These are phyloP conservation scores for Agriopis marginaria DNA, from an alignment of 2,888 invertebrate genomes.

Conservation along the genomic window DNA sequence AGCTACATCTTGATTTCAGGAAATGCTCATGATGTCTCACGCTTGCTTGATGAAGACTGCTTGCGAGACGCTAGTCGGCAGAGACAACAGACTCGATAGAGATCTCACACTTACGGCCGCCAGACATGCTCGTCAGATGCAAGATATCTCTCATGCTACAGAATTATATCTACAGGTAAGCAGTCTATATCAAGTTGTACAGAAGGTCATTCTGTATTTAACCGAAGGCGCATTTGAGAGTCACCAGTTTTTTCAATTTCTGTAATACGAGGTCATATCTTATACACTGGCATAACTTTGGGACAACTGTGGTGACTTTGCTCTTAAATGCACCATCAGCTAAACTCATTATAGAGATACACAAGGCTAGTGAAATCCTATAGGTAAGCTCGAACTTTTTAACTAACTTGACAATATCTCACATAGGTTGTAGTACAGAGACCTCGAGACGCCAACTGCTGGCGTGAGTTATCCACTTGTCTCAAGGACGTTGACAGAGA, in stretches of 20 bases:
- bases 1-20: slow-evolving; percentile 53
- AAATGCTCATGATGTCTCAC: slow-evolving; percentile 75
- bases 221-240: too few species aligned
- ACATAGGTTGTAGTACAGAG: slow-evolving; percentile 58
- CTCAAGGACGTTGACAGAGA: slow-evolving; percentile 67
- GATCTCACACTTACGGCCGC: slow-evolving; percentile 66
- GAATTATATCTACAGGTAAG: slow-evolving; percentile 71
- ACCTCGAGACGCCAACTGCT: slow-evolving; percentile 59
- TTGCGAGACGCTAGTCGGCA: slow-evolving; percentile 53
- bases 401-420: not conserved
- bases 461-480: slow-evolving; percentile 77
- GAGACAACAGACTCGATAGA: slow-evolving; percentile 42
- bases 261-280: too few species aligned
- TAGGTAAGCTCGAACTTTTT: not conserved
- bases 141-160: slow-evolving; percentile 68
- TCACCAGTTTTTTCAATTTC: not conserved
- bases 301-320: too few species aligned
- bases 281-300: too few species aligned
- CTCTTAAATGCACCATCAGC: not conserved
- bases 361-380: not conserved
- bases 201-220: too few species aligned
- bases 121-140: slow-evolving; percentile 73
- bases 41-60: slow-evolving; percentile 67
- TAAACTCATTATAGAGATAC: not conserved
- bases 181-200: too few species aligned